phyloP scores from a whole-genome alignment of 2,113 vertebrate species.

The Xenus cinereus region DNA sequence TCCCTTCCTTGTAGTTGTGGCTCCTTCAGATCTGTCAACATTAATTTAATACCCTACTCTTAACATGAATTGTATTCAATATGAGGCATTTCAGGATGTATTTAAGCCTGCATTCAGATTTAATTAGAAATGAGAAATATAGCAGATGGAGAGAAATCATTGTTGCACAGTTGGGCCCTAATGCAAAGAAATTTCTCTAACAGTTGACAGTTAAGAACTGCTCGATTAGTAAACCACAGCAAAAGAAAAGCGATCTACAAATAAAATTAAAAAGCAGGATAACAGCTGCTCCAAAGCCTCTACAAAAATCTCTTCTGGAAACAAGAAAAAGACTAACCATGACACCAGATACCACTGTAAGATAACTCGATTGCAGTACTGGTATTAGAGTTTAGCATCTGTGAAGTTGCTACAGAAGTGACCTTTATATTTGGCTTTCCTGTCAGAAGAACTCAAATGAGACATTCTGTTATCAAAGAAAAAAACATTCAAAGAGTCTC shows the following conservation, averaged over 20 bases:
- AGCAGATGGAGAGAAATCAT: conserved; percentile 28
- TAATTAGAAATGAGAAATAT: conserved; percentile 45
- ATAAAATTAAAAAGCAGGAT: conserved; percentile 9
- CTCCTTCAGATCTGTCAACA: conserved; percentile 15
- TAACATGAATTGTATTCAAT: conserved; percentile 24
- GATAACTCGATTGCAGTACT: background rate
- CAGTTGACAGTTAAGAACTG: conserved; percentile 34
- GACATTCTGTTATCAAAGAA: conserved; percentile 48
- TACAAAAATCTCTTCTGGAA: background rate
- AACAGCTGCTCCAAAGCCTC: background rate
- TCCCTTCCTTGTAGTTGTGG: background rate
- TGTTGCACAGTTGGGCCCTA: conserved; percentile 19
- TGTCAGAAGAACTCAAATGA: conserved; percentile 47
- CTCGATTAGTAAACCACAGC: conserved; percentile 3
- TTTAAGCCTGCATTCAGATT: conserved; percentile 35
- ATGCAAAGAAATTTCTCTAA: conserved; percentile 40
- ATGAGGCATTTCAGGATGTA: conserved; percentile 32
- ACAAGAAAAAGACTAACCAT: background rate
- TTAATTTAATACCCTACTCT: conserved; percentile 28
- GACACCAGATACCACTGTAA: background rate
- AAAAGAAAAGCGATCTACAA: background rate
- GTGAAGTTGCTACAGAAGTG: background rate
- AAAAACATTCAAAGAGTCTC: conserved; percentile 3
- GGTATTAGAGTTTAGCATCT: conserved; percentile 20
- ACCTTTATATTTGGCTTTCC: conserved; percentile 52